Base-by-base conservation (phyloP, 1,140 invertebrate genomes). In the Mizuhopecten yessoensis region DNA sequence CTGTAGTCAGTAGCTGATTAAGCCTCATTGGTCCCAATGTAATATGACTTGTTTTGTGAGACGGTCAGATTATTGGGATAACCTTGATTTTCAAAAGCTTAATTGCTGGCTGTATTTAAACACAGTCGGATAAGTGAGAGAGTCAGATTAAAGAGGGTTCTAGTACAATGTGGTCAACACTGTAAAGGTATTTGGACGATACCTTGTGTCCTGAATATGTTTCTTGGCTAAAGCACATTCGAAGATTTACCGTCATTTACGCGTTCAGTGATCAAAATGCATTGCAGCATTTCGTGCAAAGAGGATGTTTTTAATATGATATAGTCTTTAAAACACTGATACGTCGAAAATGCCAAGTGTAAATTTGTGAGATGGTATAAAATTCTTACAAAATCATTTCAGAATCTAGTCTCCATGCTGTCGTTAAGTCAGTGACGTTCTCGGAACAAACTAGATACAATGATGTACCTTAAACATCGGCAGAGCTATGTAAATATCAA, bases 291-390 rank as follows among this genome's bases (percentile, higher is more conserved):
- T n/a, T 23, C 57, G 11, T 75, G 57, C 57, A n/a, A 75, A 75
- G 23, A 11, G n/a, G 20, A 75, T 29, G 57, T 75, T n/a, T 75
- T 75, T 75, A 29, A 29, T 75, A 29, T 29, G 23, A 75, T 75
- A 75, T n/a, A 75, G 57, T 75, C 57, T 75, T 75, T 75, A 29
- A 75, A 75, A 75, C n/a, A 75, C 57, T 29, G 57, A 75, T 75
- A 75, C 57, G 57, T 75, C 57, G 57, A 29, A 75, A 75, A 75
- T n/a, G 57, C 29, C 57, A 75, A 57, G 45, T 20, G 45, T 15
- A 57, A 75, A 75, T 75, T 75, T 75, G 57, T 29, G 57, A 75
- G 57, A 29, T 75, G 57, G n/a, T 75, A 29, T n/a, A 17, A 75
- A 75, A 75, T 23, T 75, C 57, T 75, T 13, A 45, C 9, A 20